Conservation (phyloP, 2,113 vertebrate genomes). For the Furnarius figulus region DNA sequence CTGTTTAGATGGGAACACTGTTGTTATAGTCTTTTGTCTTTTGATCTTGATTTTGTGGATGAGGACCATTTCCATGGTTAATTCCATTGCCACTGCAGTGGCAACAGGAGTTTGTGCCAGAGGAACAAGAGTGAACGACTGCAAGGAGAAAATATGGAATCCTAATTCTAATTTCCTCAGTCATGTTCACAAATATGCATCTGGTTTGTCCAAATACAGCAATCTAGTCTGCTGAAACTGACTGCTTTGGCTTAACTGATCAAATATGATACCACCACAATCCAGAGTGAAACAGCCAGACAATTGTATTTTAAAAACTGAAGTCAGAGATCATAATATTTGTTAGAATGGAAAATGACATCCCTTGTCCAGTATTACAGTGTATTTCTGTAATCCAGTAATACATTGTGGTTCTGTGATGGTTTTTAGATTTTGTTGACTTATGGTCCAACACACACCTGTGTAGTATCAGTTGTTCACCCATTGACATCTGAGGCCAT, state of each 20-base stretch:
- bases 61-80: background rate
- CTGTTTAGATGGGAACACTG: background rate
- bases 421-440: background rate
- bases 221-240: background rate
- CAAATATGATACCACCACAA: background rate
- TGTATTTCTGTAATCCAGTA: background rate
- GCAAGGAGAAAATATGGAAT: background rate
- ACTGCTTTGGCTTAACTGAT: background rate
- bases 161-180: background rate
- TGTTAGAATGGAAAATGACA: background rate
- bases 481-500: background rate
- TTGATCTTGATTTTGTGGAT: background rate
- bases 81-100: background rate
- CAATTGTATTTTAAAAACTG: background rate
- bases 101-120: background rate
- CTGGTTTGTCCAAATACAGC: background rate
- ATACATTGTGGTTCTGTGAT: background rate
- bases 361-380: background rate
- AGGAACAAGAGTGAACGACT: background rate
- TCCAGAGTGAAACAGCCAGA: background rate
- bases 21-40: background rate
- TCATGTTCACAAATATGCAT: background rate
- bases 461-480: background rate
- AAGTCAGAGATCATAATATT: background rate
- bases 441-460: fast-evolving